phyloP scores from a whole-genome alignment of 1,140 invertebrate genomes.

The Drosophila equinoxialis region DNA sequence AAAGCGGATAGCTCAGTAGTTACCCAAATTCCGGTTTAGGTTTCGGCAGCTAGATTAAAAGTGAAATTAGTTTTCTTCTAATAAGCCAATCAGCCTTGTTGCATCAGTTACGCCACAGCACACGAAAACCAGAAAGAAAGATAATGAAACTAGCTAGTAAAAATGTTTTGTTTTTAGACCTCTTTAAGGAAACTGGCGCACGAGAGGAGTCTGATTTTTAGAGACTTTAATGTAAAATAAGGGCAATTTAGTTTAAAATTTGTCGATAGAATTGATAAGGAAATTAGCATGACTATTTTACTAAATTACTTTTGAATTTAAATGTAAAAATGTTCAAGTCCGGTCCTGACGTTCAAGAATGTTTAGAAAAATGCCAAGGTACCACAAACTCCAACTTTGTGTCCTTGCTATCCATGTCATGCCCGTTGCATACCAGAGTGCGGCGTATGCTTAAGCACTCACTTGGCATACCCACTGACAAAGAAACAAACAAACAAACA shows the following conservation, averaged over 20 bases:
- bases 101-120: conserved; percentile 46
- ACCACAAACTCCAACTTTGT: conserved; percentile 28
- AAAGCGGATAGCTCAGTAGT: conserved; percentile 15
- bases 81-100: conserved; percentile 55
- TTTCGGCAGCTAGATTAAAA: conserved; percentile 57
- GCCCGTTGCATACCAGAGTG: conserved; percentile 46
- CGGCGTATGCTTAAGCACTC: conserved; percentile 28
- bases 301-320: background rate
- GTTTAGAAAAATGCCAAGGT: conserved; percentile 27
- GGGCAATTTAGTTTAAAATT: too few relatives aligned
- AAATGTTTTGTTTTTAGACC: background rate
- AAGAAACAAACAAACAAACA: conserved; percentile 32
- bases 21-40: conserved; percentile 46
- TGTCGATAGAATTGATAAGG: too few relatives aligned
- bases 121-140: background rate
- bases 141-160: background rate
- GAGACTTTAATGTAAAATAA: too few relatives aligned
- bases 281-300: too few relatives aligned
- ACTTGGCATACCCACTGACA: background rate
- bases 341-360: conserved; percentile 16
- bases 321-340: background rate
- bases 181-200: background rate
- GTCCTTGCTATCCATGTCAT: conserved; percentile 40
- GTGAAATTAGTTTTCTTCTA: conserved; percentile 66
- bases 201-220: too few relatives aligned